Base-by-base conservation (phyloP, 2,113 vertebrate genomes). In the Cisticola juncidis region DNA sequence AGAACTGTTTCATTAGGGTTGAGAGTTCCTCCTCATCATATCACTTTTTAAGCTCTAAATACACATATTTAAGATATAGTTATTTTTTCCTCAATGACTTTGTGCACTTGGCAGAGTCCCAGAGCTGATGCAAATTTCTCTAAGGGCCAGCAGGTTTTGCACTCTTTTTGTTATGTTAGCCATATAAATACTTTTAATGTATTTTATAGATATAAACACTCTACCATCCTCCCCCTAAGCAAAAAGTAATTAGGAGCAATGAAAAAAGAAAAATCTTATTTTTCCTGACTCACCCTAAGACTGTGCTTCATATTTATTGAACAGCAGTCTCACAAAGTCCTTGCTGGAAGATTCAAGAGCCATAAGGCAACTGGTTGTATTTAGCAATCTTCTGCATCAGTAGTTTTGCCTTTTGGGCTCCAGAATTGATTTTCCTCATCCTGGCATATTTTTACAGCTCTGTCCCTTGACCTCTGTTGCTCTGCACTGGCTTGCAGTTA, bases 361-460 rank as follows among this genome's bases (percentile, higher is more conserved):
- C 71, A 73, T 69, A 71, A 89, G 76, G 85, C 72, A 95, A 70
- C 86, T 94, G 85, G 90, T 95, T 81, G 57, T 73, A 42, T 93
- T 97, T 95, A 96, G 26, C 57, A 69, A 79, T 91, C 72, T 96
- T 95, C 90, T 58, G 82, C 90, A 65, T 79, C 73, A 73, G 40
- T 69, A 66, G 42, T 70, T 93, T 84, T 95, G 82, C 70, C 90
- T 89, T 81, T 82, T 64, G 70, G 95, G 81, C 77, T 82, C 35
- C 33, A 66, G 23, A 86, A 80, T 28, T 91, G 66, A 93, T 93
- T 79, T 92, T 92, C n/a, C 31, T 65, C 26, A 18, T 93, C 70
- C 60, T 92, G 88, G 69, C n/a, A 3, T 82, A 12, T 76, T 72
- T 92, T 78, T 78, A 64, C 48, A 78, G 5, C 51, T 61, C 4